phyloP scores from a whole-genome alignment of 92 coral and sea anemone species.

The Metridium senile region DNA sequence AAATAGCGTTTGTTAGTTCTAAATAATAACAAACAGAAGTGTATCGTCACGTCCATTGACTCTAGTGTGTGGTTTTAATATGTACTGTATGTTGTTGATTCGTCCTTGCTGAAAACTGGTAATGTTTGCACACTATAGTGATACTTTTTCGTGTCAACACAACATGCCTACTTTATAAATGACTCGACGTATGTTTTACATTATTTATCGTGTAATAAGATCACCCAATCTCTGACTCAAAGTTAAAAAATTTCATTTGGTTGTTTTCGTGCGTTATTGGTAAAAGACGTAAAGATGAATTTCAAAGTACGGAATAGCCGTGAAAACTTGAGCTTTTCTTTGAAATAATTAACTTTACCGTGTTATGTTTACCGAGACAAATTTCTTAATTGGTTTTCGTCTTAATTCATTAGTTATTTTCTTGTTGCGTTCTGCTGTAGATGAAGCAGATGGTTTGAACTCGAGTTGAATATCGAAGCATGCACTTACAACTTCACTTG shows the following conservation, averaged over 20 bases:
- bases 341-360: conserved; percentile 24
- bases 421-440: conserved; percentile 2
- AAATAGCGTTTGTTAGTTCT: neutral
- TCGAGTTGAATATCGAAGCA: neutral
- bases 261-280: neutral
- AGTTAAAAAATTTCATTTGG: neutral
- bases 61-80: neutral
- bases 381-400: conserved; percentile 34
- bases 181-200: neutral
- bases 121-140: neutral
- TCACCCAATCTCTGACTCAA: neutral
- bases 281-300: neutral
- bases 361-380: conserved; percentile 10
- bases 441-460: conserved; percentile 16
- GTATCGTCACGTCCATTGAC: too few relatives aligned
- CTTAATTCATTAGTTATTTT: conserved; percentile 30
- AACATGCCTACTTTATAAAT: conserved; percentile 9
- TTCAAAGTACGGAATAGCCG: conserved; percentile 1
- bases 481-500: neutral
- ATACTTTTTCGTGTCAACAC: conserved; percentile 10
- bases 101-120: neutral
- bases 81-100: neutral
- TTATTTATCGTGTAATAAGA: conserved; percentile 2
- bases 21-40: neutral
- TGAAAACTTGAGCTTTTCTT: conserved; percentile 3